Evolutionary conservation across 2,888 invertebrate genomes (phyloP).

Genomic region (Hypomecis atomaria): DNA sequence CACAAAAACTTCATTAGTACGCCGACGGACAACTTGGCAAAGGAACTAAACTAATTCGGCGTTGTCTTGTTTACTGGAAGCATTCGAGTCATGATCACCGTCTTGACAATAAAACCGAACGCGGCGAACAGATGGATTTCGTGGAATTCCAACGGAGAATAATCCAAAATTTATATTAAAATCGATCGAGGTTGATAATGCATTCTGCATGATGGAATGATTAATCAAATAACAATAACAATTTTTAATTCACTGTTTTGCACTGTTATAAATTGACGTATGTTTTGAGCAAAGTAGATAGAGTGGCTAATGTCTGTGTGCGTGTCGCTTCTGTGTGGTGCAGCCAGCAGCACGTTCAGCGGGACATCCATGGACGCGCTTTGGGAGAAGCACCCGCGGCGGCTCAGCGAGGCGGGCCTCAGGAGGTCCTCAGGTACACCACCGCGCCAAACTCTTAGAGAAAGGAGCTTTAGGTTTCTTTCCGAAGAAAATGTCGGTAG

Average conservation of each 20-base stretch:
- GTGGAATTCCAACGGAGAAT: background rate
- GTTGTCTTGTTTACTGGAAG: conserved; percentile 25
- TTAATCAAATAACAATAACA: conserved; percentile 37
- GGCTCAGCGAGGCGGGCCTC: conserved; percentile 90
- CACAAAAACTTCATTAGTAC: conserved; percentile 38
- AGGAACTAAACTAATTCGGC: conserved; percentile 24
- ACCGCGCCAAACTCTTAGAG: background rate
- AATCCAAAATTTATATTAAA: background rate
- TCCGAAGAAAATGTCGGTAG: background rate
- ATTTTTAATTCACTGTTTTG: conserved; percentile 32
- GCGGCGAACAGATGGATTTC: background rate
- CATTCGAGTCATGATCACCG: conserved; percentile 20
- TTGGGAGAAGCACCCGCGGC: conserved; percentile 89
- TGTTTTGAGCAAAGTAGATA: conserved; percentile 57
- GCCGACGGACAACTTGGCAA: conserved; percentile 32
- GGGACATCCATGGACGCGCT: conserved; percentile 88
- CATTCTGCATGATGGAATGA: conserved; percentile 27
- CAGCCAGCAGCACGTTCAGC: conserved; percentile 85
- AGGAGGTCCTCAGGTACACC: conserved; percentile 89
- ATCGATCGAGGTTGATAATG: conserved; percentile 2
- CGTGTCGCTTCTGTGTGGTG: conserved; percentile 78
- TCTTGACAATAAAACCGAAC: conserved; percentile 23
- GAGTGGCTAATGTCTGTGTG: conserved; percentile 80
- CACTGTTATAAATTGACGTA: conserved; percentile 43
- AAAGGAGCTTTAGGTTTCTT: conserved; percentile 1